Conservation (phyloP, 2,113 vertebrate genomes). For the Etia nguti region DNA sequence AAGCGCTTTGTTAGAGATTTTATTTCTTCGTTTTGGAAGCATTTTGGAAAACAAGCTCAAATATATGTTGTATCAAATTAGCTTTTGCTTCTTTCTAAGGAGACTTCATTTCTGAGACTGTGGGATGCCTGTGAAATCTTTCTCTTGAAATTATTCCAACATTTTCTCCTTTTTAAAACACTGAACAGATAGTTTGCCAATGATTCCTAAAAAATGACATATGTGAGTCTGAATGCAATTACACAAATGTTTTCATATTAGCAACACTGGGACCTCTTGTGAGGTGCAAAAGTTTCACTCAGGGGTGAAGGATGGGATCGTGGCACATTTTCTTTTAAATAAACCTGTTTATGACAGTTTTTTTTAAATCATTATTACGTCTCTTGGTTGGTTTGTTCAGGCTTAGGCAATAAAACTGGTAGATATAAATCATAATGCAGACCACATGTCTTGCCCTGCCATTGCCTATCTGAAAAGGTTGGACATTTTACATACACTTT, state of each 20-base stretch:
- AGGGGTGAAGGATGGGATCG: background rate
- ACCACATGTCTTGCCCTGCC: background rate
- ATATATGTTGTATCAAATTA: background rate
- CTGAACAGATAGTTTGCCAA: background rate
- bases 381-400: background rate
- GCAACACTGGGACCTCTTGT: background rate
- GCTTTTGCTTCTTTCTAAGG: background rate
- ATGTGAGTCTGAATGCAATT: background rate
- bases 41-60: background rate
- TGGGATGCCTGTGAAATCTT: background rate
- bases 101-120: background rate
- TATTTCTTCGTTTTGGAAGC: background rate
- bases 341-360: background rate
- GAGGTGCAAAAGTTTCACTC: background rate
- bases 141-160: slow-evolving; percentile 22
- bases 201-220: background rate
- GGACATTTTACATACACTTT: background rate
- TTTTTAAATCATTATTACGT: background rate
- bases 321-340: background rate
- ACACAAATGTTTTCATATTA: background rate
- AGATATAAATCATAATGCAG: background rate
- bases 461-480: background rate
- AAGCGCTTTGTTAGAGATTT: background rate
- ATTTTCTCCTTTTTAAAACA: background rate
- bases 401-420: background rate